A percentile compares a stretch with the other conserved stretches of the same genome.
These are phyloP conservation scores for Anastrepha ludens DNA, from an alignment of 1,140 invertebrate species.

Conservation along the genomic window DNA sequence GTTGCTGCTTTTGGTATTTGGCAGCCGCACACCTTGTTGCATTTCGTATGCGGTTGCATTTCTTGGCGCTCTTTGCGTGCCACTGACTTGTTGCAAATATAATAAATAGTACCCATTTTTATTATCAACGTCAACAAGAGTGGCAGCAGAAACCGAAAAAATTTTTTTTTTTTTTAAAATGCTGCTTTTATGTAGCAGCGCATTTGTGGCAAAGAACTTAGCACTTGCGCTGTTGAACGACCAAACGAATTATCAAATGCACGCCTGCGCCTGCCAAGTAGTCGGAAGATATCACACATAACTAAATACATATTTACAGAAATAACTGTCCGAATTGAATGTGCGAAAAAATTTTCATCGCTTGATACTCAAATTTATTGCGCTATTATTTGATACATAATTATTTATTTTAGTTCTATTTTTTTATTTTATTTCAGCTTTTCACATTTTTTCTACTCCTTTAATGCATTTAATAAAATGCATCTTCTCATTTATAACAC, in stretches of 20 bases:
- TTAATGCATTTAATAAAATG: neutral
- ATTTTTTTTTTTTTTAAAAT: no score
- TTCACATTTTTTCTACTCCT: neutral
- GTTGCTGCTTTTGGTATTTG: neutral
- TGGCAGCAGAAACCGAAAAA: neutral
- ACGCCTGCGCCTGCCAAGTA: conserved; percentile 25
- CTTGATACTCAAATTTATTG: conserved; percentile 15
- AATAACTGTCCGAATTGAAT: conserved; percentile 19
- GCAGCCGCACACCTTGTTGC: conserved; percentile 26
- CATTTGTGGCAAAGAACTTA: neutral
- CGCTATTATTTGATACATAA: neutral
- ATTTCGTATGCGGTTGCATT: neutral
- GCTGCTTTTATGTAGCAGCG: neutral
- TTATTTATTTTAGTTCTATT: neutral
- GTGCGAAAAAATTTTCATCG: conserved; percentile 27
- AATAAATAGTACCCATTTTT: conserved; percentile 41
- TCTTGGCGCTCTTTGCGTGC: conserved; percentile 23
- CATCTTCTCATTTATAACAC: neutral
- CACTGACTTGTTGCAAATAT: conserved; percentile 46
- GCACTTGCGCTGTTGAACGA: no score
- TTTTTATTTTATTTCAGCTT: neutral
- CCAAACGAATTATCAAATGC: neutral
- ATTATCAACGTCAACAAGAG: conserved; percentile 1
- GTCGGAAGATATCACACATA: neutral
- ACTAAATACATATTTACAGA: neutral